phyloP scores from a whole-genome alignment of 2,797 vertebrate species.

The Acanthornis magna region DNA sequence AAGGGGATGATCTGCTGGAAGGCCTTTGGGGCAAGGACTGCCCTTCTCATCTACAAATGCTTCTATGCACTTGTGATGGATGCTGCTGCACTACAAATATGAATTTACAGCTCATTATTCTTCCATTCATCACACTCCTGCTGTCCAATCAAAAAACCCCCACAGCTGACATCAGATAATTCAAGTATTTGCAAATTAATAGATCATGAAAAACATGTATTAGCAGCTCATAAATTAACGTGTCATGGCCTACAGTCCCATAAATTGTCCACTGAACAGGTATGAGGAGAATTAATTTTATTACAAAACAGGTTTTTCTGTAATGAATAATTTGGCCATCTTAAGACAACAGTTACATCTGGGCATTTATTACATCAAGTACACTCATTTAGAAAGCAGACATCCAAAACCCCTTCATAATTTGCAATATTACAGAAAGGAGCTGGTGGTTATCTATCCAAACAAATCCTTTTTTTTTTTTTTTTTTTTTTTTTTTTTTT shows the following conservation, averaged over 20 bases:
- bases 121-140: background rate
- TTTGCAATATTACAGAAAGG: slow-evolving; percentile 1
- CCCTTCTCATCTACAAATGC: background rate
- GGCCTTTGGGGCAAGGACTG: background rate
- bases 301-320: background rate
- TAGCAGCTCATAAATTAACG: slow-evolving; percentile 16
- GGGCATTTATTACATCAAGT: background rate
- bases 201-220: background rate
- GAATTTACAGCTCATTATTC: background rate
- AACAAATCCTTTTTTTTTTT: slow-evolving; percentile 21
- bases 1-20: background rate
- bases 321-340: background rate
- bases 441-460: slow-evolving; percentile 27
- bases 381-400: slow-evolving; percentile 21
- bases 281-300: background rate
- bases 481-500: background rate
- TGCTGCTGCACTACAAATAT: background rate
- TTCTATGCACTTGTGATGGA: background rate
- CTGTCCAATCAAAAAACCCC: background rate
- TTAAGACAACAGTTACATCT: background rate
- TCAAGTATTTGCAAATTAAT: background rate
- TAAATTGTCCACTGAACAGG: background rate
- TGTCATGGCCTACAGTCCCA: background rate
- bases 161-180: background rate
- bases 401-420: slow-evolving; percentile 37